Percentiles rank a stretch among this genome's conserved stretches.
These are phyloP conservation scores for Manacus vitellinus DNA, from an alignment of 2,113 vertebrate species.

Conservation along the genomic window DNA sequence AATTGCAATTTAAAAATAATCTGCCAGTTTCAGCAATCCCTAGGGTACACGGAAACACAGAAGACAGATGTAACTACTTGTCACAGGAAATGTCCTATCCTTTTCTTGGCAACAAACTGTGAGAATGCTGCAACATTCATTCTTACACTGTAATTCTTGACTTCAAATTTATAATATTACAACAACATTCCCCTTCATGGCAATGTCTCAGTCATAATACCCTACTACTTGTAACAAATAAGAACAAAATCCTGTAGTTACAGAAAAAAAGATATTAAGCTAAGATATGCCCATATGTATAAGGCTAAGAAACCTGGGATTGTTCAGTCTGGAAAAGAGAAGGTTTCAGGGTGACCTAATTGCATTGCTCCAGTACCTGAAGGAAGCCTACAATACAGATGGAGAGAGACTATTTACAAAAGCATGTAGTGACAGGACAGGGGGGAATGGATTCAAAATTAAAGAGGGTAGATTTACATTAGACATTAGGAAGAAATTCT, in stretches of 20 bases:
- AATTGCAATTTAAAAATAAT: background rate
- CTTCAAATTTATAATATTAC: background rate
- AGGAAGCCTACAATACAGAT: background rate
- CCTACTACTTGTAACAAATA: background rate
- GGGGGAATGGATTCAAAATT: background rate
- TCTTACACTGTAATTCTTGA: background rate
- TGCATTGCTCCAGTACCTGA: background rate
- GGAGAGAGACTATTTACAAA: background rate
- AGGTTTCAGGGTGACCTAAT: accelerated
- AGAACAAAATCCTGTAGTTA: background rate
- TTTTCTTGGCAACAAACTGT: background rate
- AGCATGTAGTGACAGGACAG: background rate
- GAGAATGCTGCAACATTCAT: background rate
- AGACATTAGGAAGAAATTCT: background rate
- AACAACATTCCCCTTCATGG: background rate
- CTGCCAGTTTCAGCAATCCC: background rate
- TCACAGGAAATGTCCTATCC: background rate
- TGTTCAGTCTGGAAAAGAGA: background rate
- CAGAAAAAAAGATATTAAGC: background rate
- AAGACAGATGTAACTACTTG: background rate
- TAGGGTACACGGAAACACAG: background rate
- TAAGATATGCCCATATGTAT: background rate
- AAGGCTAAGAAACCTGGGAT: background rate
- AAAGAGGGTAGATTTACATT: background rate
- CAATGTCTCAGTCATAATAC: background rate